phyloP scores from a whole-genome alignment of 2,113 vertebrate species.

The Meleagris gallopavo region DNA sequence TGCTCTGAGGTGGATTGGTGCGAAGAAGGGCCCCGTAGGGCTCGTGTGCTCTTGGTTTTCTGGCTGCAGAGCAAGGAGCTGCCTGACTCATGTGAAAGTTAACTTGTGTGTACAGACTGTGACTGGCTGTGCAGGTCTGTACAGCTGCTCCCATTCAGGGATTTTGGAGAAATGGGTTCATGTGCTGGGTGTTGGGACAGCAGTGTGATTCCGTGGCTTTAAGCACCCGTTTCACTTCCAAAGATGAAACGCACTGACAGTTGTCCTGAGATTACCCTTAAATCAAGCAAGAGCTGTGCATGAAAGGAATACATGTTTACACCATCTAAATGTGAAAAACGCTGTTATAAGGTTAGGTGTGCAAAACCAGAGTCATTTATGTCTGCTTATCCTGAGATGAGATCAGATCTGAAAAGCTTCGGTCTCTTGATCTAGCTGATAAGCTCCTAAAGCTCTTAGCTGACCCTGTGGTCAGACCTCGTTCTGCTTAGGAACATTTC shows the following conservation, averaged over 20 bases:
- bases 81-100: accelerated
- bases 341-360: neutral
- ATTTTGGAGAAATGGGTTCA: accelerated
- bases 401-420: conserved; percentile 39
- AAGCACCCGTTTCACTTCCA: neutral
- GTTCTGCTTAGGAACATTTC: neutral
- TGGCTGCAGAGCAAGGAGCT: accelerated
- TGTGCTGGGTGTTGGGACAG: neutral
- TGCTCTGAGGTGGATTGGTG: neutral
- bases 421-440: conserved; percentile 2
- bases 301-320: neutral
- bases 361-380: neutral
- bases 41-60: neutral
- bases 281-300: neutral
- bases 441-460: conserved; percentile 52
- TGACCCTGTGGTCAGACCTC: neutral
- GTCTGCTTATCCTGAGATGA: neutral
- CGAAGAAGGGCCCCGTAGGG: accelerated
- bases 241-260: neutral
- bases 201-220: neutral
- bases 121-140: accelerated
- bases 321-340: neutral
- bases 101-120: neutral
- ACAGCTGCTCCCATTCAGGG: neutral
- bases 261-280: neutral